Percentiles rank a stretch among this genome's conserved stretches.
Conservation (phyloP, 2,113 vertebrate genomes). For the Agelaius tricolor region DNA sequence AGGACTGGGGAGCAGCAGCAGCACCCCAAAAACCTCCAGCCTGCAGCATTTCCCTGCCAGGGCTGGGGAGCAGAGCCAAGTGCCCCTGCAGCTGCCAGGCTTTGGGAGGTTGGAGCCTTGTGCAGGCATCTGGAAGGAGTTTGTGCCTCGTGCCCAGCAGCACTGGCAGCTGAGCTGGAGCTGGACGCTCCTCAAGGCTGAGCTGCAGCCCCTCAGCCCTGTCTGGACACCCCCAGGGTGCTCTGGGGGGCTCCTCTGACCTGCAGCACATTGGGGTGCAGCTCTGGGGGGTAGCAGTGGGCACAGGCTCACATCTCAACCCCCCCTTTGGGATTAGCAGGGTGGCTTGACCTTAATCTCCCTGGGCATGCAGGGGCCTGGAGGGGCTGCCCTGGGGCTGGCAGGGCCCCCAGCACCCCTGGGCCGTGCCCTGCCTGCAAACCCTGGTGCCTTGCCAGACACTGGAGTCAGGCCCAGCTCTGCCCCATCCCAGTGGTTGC, state of each 20-base stretch:
- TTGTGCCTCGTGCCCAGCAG: background rate
- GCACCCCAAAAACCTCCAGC: background rate
- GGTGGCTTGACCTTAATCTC: conserved; percentile 46
- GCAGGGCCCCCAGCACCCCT: background rate
- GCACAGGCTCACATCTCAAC: background rate
- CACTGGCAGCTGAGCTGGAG: background rate
- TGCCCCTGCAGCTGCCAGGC: background rate
- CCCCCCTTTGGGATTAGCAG: background rate
- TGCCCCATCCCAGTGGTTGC: too few relatives aligned
- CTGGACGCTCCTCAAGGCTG: background rate
- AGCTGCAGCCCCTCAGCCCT: background rate
- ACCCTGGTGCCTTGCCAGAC: background rate
- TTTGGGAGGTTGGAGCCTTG: background rate
- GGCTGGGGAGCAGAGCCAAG: background rate
- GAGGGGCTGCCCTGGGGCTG: background rate
- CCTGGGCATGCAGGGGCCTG: background rate
- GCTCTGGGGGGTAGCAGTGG: accelerated
- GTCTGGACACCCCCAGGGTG: background rate
- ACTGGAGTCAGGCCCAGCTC: background rate
- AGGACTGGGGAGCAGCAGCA: too few relatives aligned
- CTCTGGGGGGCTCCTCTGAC: accelerated
- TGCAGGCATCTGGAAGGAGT: background rate
- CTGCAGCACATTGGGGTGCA: background rate
- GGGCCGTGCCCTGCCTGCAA: accelerated
- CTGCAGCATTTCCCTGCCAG: background rate